Conservation (phyloP, 2,888 invertebrate genomes). For the Lasioglossum figueresi region DNA sequence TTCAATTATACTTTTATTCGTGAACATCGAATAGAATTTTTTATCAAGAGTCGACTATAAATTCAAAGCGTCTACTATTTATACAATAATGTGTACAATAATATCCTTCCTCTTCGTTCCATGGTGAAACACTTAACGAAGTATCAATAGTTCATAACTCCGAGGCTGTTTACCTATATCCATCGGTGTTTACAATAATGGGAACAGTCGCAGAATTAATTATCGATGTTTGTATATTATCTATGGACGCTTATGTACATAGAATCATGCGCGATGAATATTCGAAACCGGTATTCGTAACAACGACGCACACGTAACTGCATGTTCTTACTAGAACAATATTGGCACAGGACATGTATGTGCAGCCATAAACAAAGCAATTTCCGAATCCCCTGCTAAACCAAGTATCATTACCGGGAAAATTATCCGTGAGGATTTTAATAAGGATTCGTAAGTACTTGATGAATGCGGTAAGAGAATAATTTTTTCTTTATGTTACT, state of each 20-base stretch:
- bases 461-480: neutral
- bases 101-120: neutral
- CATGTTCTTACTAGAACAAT: neutral
- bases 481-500: neutral
- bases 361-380: conserved; percentile 22
- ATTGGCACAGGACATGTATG: neutral
- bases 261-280: neutral
- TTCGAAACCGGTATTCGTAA: neutral
- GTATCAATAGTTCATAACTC: conserved; percentile 25
- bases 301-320: neutral
- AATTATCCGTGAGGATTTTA: neutral
- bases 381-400: neutral
- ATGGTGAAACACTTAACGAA: conserved; percentile 27
- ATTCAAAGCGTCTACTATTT: neutral
- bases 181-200: conserved; percentile 2
- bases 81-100: neutral
- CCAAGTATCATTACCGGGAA: neutral
- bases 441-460: neutral
- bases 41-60: neutral
- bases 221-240: conserved; percentile 16
- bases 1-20: too few species aligned
- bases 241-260: neutral
- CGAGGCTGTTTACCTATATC: conserved; percentile 18
- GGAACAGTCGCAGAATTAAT: conserved; percentile 10
- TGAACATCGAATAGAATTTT: neutral